Conservation (phyloP, 2,888 invertebrate genomes). For the Erebia epiphron region DNA sequence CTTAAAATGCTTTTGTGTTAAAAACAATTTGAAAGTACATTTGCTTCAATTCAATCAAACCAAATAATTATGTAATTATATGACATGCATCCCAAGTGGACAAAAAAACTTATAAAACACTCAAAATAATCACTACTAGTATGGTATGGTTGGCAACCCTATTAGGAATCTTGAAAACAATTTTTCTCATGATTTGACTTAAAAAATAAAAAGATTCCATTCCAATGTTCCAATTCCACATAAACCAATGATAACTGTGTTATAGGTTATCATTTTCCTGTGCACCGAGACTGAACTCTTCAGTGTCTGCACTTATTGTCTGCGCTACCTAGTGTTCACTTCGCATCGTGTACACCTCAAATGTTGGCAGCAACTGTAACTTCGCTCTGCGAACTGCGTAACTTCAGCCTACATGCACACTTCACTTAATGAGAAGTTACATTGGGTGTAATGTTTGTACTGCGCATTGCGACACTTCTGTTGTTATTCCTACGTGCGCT, state of each 20-base stretch:
- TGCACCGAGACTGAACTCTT: slow-evolving; percentile 81
- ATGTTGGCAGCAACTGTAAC: slow-evolving; percentile 75
- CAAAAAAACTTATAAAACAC: neutral
- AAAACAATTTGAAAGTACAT: no score
- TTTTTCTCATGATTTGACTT: neutral
- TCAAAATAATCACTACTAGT: neutral
- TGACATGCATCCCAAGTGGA: neutral
- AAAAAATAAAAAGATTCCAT: slow-evolving; percentile 63
- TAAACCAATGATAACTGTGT: slow-evolving; percentile 83
- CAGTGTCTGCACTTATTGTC: slow-evolving; percentile 83
- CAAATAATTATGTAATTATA: no score
- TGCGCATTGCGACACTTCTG: slow-evolving; percentile 72
- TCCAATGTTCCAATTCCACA: slow-evolving; percentile 65
- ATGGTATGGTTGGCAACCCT: slow-evolving; percentile 13
- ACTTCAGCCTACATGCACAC: slow-evolving; percentile 77
- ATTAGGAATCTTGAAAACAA: neutral
- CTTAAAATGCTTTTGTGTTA: no score
- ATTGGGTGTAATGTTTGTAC: slow-evolving; percentile 71
- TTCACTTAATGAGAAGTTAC: slow-evolving; percentile 74
- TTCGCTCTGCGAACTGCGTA: slow-evolving; percentile 79
- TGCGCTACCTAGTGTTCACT: slow-evolving; percentile 82
- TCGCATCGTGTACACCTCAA: slow-evolving; percentile 77
- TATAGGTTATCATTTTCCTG: slow-evolving; percentile 84
- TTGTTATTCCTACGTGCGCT: slow-evolving; percentile 81
- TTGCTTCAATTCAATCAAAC: no score